A percentile compares a stretch with the other conserved stretches of the same genome.
phyloP scores from a whole-genome alignment of 1,140 invertebrate genomes.

The Zeugodacus cucurbitae region DNA sequence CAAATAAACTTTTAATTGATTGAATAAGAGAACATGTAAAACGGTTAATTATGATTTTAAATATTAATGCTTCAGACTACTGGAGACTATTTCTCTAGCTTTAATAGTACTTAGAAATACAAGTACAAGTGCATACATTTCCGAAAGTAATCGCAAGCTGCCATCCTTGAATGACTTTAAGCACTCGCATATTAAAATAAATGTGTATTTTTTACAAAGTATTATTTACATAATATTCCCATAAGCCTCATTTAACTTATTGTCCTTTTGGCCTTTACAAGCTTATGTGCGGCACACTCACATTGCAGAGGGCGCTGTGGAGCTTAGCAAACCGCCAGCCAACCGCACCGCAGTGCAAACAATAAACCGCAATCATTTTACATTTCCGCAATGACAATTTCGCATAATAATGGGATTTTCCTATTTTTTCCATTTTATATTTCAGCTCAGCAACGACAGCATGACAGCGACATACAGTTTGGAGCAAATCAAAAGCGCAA shows the following conservation, averaged over 20 bases:
- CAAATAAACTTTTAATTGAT: no score
- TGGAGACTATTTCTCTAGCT: no score
- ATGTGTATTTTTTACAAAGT: background rate
- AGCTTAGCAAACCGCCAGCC: background rate
- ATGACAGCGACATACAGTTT: background rate
- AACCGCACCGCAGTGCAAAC: background rate
- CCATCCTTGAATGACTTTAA: background rate
- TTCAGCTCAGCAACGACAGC: slow-evolving; percentile 1
- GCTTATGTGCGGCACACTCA: background rate
- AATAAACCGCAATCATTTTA: slow-evolving; percentile 31
- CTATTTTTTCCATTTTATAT: slow-evolving; percentile 29
- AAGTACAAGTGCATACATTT: background rate
- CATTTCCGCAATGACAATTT: slow-evolving; percentile 23
- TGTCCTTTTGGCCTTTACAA: background rate
- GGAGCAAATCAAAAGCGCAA: background rate
- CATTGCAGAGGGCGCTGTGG: background rate
- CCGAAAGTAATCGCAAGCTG: background rate
- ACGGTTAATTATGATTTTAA: no score
- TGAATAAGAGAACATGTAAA: no score
- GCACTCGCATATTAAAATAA: background rate
- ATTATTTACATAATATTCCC: background rate
- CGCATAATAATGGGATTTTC: slow-evolving; percentile 22
- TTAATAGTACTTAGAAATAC: background rate
- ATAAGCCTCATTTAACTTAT: slow-evolving; percentile 22
- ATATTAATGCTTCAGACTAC: no score